Evolutionary conservation across 2,113 vertebrate genomes (phyloP).

Genomic region (Hoplias malabaricus): DNA sequence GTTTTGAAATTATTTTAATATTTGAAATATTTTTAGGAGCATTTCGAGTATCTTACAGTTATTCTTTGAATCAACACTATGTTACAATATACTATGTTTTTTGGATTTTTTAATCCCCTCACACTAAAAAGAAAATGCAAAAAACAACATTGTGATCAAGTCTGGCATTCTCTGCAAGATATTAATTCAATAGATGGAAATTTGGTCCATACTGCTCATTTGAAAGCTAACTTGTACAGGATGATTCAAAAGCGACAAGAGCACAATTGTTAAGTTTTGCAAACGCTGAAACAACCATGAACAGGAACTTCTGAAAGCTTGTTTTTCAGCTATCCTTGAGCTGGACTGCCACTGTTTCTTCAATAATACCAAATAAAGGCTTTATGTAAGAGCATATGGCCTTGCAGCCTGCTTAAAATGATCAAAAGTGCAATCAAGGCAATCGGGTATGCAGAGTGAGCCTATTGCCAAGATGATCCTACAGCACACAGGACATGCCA

Average conservation of each 20-base stretch:
- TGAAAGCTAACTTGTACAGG: conserved; percentile 3
- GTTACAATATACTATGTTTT: conserved; percentile 41
- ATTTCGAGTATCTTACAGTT: conserved; percentile 44
- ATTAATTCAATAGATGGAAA: background rate
- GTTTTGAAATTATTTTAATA: conserved; percentile 43
- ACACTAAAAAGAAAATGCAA: conserved; percentile 16
- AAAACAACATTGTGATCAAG: conserved; percentile 15
- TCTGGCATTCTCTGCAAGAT: conserved; percentile 9
- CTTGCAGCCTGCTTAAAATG: conserved; percentile 1
- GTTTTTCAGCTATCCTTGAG: background rate
- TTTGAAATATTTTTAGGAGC: conserved; percentile 39
- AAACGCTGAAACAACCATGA: conserved; percentile 6
- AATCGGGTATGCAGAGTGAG: background rate
- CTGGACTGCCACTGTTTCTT: background rate
- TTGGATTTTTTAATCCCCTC: background rate
- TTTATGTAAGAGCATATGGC: background rate
- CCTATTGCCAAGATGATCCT: background rate
- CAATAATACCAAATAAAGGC: background rate
- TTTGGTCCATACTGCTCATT: conserved; percentile 35
- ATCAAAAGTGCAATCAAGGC: conserved; percentile 32
- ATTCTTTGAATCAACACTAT: conserved; percentile 37
- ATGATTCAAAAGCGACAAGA: conserved; percentile 27
- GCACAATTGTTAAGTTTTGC: conserved; percentile 22
- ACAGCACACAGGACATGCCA: conserved; percentile 3
- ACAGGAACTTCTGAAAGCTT: conserved; percentile 18